A percentile compares a stretch with the other conserved stretches of the same genome.
Evolutionary conservation across 2,113 vertebrate species (phyloP).

Genomic region (Hiodon tergisus): DNA sequence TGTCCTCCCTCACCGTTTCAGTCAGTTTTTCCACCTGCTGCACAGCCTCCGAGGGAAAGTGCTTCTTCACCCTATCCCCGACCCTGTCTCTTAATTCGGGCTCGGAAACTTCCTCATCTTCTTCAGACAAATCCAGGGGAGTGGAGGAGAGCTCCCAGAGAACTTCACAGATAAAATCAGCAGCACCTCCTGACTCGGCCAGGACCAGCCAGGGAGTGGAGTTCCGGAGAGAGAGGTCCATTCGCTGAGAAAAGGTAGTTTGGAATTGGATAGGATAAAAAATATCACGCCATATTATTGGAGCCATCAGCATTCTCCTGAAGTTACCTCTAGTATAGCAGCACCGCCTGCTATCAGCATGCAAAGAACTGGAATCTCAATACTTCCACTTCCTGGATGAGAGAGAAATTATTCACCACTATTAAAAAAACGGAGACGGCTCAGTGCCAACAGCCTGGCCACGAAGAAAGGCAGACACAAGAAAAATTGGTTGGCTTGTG

Average conservation of each 20-base stretch:
- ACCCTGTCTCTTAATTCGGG: slow-evolving; percentile 50
- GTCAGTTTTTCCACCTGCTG: slow-evolving; percentile 52
- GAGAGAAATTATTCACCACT: neutral
- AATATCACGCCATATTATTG: neutral
- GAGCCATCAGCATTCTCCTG: neutral
- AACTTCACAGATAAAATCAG: slow-evolving; percentile 71
- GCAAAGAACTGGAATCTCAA: slow-evolving; percentile 83
- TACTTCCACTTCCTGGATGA: slow-evolving; percentile 68
- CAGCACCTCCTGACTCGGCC: slow-evolving; percentile 74
- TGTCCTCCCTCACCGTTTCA: slow-evolving; percentile 50
- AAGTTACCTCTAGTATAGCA: slow-evolving; percentile 69
- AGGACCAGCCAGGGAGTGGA: slow-evolving; percentile 78
- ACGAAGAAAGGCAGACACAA: neutral
- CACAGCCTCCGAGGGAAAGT: slow-evolving; percentile 50
- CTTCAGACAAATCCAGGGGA: slow-evolving; percentile 38
- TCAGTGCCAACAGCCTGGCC: too few species aligned
- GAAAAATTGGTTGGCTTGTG: too few species aligned
- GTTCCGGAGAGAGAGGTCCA: slow-evolving; percentile 68
- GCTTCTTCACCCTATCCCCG: slow-evolving; percentile 53
- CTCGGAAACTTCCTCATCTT: slow-evolving; percentile 37
- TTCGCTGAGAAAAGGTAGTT: slow-evolving; percentile 48
- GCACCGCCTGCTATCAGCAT: slow-evolving; percentile 74
- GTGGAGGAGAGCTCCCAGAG: slow-evolving; percentile 57
- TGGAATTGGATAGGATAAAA: neutral
- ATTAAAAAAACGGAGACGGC: too few species aligned